Evolutionary conservation across 1,140 invertebrate genomes (phyloP).

Genomic region (Drosophila arizonae): DNA sequence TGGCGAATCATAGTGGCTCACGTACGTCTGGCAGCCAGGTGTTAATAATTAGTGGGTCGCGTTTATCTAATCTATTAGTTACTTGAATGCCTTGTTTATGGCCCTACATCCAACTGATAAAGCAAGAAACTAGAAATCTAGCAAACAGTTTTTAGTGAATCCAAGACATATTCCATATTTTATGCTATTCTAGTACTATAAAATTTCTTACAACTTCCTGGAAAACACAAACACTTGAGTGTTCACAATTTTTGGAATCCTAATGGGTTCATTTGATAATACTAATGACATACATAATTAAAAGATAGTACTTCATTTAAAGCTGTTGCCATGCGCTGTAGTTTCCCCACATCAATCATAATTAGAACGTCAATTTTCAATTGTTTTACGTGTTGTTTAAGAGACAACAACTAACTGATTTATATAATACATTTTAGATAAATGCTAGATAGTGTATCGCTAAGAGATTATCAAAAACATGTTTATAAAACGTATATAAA

Average conservation of each 20-base stretch:
- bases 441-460: no score
- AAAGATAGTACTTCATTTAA: background rate
- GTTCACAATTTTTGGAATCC: background rate
- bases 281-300: background rate
- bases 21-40: constrained; percentile 28
- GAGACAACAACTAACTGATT: background rate
- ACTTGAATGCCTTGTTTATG: constrained; percentile 53
- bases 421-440: background rate
- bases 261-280: background rate
- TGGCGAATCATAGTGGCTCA: constrained; percentile 14
- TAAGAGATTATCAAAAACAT: no score
- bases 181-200: no score
- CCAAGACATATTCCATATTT: no score
- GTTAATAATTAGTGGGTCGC: constrained; percentile 34
- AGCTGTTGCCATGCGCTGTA: background rate
- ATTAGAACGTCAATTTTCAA: background rate
- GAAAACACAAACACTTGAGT: no score
- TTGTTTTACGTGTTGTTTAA: background rate
- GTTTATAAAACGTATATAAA: no score
- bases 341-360: constrained; percentile 1
- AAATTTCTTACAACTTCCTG: no score
- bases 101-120: constrained; percentile 28
- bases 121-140: background rate
- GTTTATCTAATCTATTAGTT: constrained; percentile 62
- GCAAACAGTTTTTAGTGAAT: background rate